These are phyloP conservation scores for Chroicocephalus ridibundus DNA, from an alignment of 2,113 vertebrate species.

Conservation along the genomic window DNA sequence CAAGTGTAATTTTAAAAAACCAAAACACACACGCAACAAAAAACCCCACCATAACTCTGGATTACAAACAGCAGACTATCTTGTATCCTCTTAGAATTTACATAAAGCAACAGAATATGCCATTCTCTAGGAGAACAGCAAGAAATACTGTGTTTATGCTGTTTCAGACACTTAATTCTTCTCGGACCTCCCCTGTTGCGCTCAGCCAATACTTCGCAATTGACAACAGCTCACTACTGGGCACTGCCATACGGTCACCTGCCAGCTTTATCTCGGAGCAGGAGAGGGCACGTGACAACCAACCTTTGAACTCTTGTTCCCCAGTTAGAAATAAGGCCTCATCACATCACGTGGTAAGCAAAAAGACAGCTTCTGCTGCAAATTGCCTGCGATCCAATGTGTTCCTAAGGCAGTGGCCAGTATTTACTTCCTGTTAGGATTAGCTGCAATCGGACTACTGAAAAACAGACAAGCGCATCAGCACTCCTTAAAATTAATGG, in stretches of 20 bases:
- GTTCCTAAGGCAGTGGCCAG: background rate
- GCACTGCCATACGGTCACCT: background rate
- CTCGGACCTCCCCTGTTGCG: background rate
- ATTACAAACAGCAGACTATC: background rate
- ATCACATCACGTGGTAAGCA: background rate
- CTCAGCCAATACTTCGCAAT: background rate
- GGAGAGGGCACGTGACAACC: background rate
- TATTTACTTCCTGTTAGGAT: background rate
- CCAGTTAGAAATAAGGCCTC: background rate
- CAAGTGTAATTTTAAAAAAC: background rate
- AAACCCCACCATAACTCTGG: background rate
- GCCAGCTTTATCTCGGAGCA: background rate
- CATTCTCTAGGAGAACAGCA: background rate
- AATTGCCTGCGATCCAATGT: background rate
- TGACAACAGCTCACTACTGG: background rate
- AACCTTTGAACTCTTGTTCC: background rate
- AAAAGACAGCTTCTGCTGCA: background rate
- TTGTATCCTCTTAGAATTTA: background rate
- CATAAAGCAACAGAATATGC: background rate
- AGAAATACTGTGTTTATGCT: background rate
- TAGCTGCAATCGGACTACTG: background rate
- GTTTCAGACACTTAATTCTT: background rate
- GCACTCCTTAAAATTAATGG: background rate
- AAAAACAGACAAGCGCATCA: background rate
- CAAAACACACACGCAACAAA: background rate